A percentile compares a stretch with the other conserved stretches of the same genome.
Evolutionary conservation across 2,888 invertebrate genomes (phyloP).

Genomic region (Oligia latruncula): DNA sequence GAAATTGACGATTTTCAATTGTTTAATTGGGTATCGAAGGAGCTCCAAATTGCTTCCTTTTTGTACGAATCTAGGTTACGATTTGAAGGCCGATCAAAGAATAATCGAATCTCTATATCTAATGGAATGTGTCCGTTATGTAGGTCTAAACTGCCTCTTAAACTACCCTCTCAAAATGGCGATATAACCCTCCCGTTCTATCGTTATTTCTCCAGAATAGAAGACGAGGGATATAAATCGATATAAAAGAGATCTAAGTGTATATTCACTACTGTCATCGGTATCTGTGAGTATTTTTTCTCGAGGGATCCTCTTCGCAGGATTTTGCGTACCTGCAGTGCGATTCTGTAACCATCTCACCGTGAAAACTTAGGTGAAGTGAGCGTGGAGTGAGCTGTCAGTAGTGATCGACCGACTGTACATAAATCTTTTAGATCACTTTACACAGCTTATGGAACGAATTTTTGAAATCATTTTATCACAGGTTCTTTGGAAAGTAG

Average conservation of each 20-base stretch:
- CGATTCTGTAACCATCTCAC: too few species aligned
- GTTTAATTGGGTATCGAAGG: slow-evolving; percentile 1
- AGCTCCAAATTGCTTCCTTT: slow-evolving; percentile 19
- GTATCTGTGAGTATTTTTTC: slow-evolving; percentile 25
- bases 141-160: not conserved
- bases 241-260: slow-evolving; percentile 16
- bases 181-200: not conserved
- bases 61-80: slow-evolving; percentile 23
- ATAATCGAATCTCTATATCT: not conserved
- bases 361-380: too few species aligned
- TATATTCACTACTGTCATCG: slow-evolving; percentile 15
- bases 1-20: slow-evolving; percentile 8
- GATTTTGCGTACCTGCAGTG: not conserved
- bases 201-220: slow-evolving; percentile 4
- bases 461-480: too few species aligned
- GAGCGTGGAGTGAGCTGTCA: too few species aligned
- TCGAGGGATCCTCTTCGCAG: slow-evolving; percentile 11
- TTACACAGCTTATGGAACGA: not conserved
- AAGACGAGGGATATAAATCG: slow-evolving; percentile 5
- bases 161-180: not conserved
- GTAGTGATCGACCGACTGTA: too few species aligned
- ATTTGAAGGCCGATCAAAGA: not conserved
- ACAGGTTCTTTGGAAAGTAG: too few species aligned
- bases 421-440: slow-evolving; percentile 35
- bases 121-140: not conserved